Base-by-base conservation (phyloP, 2,888 invertebrate species). In the Drosophila percnosoma region DNA sequence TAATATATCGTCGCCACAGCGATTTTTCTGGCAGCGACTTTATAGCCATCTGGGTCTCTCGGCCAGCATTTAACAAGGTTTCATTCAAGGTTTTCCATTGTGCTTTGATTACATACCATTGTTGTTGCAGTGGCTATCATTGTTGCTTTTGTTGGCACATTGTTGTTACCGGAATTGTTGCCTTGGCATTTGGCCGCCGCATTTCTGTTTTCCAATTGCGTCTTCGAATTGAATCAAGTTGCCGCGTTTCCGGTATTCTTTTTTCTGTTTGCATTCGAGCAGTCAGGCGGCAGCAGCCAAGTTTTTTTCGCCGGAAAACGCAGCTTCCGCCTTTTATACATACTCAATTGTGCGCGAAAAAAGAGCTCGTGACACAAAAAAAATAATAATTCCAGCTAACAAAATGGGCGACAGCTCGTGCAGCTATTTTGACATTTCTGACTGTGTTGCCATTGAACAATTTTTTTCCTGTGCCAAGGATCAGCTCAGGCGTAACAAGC, bases 171-270 rank as follows among this genome's bases (percentile, higher is more conserved):
- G 68, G 55, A 65, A 68, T 78, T 68, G 76, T 84, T 78, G 68
- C 59, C 68, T 67, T 78, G 73, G 68, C 73, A 72, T 68, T 77
- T 80, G 78, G 78, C 70, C 68, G 77, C 77, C 80, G 63, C 72
- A 73, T 66, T 87, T 78, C 76, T 87, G 85, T 89, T 81, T 83
- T 75, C 75, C 75, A 79, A 76, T 83, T 73, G 72, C 69, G 77
- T 78, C 81, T 89, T 73, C 73, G 79, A 89, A 83, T 88, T 81
- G 77, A 87, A 90, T 90, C 86, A 89, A 87, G 87, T 86, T 83
- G 68, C 70, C 84, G 69, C 75, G 77, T 73, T 89, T 90, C 89
- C 84, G 75, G 52, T 57, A 54, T 42, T n/a, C 33, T 34, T 65
- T 49, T 27, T 24, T 13, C 10, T 59, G 21, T 53, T 52, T 49